Conservation (phyloP, 2,888 invertebrate genomes). For the Cephus runcator region DNA sequence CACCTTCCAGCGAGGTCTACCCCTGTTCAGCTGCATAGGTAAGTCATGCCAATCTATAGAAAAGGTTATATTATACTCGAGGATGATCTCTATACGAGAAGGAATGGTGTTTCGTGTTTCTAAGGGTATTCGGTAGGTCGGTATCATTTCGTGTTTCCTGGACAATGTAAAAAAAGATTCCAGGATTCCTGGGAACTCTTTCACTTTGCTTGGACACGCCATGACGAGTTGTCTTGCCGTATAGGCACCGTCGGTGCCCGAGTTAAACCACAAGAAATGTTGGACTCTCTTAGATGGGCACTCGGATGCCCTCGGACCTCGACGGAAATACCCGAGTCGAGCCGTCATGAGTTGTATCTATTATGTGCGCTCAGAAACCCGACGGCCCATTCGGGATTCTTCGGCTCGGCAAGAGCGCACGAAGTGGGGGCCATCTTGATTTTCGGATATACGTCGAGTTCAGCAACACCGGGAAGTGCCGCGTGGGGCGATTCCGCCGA, state of each 20-base stretch:
- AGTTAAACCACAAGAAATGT: background rate
- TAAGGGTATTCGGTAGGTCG: background rate
- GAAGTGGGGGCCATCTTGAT: background rate
- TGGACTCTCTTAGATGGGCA: background rate
- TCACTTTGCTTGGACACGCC: background rate
- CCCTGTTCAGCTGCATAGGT: slow-evolving; percentile 61
- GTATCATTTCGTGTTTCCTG: background rate
- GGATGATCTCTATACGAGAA: background rate
- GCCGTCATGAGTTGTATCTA: background rate
- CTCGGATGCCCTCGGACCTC: background rate
- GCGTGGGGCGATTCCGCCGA: background rate
- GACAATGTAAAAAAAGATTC: background rate
- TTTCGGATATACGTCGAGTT: background rate
- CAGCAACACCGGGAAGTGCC: background rate
- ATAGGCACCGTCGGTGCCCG: background rate
- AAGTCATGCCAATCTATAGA: slow-evolving; percentile 27
- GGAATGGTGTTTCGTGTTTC: background rate
- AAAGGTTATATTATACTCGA: background rate
- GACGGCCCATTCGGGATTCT: background rate
- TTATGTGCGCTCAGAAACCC: background rate
- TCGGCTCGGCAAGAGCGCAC: background rate
- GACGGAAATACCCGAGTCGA: background rate
- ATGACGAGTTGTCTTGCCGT: background rate
- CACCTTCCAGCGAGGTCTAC: slow-evolving; percentile 61
- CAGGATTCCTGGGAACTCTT: background rate